Percentiles rank a stretch among this genome's conserved stretches.
phyloP scores from a whole-genome alignment of 2,888 invertebrate genomes.

The Calliopum simillimum region DNA sequence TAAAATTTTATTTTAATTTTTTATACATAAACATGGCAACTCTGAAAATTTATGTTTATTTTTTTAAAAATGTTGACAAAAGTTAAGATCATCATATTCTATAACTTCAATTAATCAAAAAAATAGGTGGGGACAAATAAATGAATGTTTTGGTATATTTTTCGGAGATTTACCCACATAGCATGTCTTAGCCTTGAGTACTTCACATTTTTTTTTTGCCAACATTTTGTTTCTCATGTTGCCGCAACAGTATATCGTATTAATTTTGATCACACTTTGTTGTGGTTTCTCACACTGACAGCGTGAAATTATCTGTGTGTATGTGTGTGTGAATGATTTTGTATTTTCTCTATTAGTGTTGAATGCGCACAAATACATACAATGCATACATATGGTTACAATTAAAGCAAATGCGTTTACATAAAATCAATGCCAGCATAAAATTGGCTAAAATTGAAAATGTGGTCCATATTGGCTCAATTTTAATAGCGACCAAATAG shows the following conservation, averaged over 20 bases:
- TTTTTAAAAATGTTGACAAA: no score
- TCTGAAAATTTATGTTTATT: no score
- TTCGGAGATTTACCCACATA: no score
- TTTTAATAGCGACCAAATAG: neutral
- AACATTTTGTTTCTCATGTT: conserved; percentile 3
- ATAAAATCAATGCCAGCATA: neutral
- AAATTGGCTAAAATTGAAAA: neutral
- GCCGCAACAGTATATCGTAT: neutral
- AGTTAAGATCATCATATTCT: no score
- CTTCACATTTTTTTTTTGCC: neutral
- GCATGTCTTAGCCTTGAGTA: no score
- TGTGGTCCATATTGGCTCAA: neutral
- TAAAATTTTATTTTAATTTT: no score
- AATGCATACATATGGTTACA: no score
- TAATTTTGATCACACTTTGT: conserved; percentile 12
- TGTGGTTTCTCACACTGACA: neutral
- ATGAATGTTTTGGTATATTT: no score
- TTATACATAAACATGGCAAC: no score
- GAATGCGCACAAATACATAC: neutral
- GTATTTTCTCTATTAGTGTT: neutral
- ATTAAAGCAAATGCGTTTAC: neutral
- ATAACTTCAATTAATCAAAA: no score
- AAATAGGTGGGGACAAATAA: no score
- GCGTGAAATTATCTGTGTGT: neutral
- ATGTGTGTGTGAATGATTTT: neutral